Evolutionary conservation across 2,113 vertebrate species (phyloP), one percentile per base, ranked within the genome.

Genomic region (Prionailurus viverrinus): DNA sequence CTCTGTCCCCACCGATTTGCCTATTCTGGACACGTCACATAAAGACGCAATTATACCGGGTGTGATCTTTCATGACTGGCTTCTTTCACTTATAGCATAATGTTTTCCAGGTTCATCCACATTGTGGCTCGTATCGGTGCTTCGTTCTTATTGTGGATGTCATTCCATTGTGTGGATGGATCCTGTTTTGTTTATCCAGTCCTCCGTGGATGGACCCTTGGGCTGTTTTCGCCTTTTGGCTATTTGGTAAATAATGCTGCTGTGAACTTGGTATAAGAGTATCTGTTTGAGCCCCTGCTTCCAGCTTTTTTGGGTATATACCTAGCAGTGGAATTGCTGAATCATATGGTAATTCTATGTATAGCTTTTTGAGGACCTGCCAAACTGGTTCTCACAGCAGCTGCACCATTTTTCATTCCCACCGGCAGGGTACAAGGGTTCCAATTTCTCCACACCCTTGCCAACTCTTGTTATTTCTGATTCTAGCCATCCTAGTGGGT

Each of bases 381-480:
- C 97, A 95, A 58, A 45, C 53, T 58, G 51, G 61, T 78, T 96
- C 63, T 89, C 95, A 91, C 79, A 91, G 81, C 93, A 93, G 93
- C 81, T 91, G 89, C 61, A 63, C 80, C 93, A 29, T 93, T 88
- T 94, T 91, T 16, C 80, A 33, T 95, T 86, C 84, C 93, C 66
- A 89, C n/a, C 69, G 92, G 91, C 84, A 71, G 66, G 0, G 78
- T 53, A 78, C 27, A 29, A 78, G 61, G 69, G 61, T 80, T 95
- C 93, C 89, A 91, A 29, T 68, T 94, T 86, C 55, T 73, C 81
- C 71, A 16, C 5, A 68, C 92, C 80, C 89, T 95, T 95, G 90
- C 95, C 95, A 95, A 51, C n/a, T 29, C 87, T 89, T 78, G 84
- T 73, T 94, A 97, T 85, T 97, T 97, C 84, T 96, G 33, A 69